These are phyloP conservation scores for Amphiprion clarkii DNA, from an alignment of 2,797 vertebrate species.

Conservation along the genomic window DNA sequence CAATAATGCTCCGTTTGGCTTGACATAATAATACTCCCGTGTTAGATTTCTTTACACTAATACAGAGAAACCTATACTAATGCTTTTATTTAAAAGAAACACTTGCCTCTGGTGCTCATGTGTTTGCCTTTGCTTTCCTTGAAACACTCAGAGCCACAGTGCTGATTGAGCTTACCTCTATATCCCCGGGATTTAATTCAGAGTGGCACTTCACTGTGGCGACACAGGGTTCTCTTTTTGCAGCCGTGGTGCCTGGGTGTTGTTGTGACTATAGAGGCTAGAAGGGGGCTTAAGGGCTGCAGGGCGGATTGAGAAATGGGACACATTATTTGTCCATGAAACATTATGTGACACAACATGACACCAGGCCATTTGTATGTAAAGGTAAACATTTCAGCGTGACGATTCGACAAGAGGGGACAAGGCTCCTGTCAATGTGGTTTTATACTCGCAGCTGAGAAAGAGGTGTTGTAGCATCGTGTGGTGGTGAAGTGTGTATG, in stretches of 20 bases:
- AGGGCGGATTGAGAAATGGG: constrained; percentile 76
- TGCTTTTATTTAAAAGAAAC: constrained; percentile 27
- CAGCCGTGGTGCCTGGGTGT: constrained; percentile 53
- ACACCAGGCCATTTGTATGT: constrained; percentile 79
- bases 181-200: constrained; percentile 73
- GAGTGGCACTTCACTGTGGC: constrained; percentile 67
- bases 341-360: constrained; percentile 82
- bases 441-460: constrained; percentile 72
- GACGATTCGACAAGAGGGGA: constrained; percentile 76
- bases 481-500: constrained; percentile 53
- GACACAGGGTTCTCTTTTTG: constrained; percentile 58
- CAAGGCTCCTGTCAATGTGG: constrained; percentile 79
- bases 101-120: constrained; percentile 31
- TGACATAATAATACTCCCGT: constrained; percentile 8
- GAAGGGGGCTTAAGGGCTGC: constrained; percentile 68
- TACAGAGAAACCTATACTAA: constrained; percentile 18
- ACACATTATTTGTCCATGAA: constrained; percentile 82
- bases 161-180: constrained; percentile 54
- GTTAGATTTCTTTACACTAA: constrained; percentile 26
- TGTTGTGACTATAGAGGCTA: constrained; percentile 61
- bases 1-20: constrained; percentile 4
- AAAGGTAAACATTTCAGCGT: constrained; percentile 83
- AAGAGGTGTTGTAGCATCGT: constrained; percentile 68
- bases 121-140: constrained; percentile 23
- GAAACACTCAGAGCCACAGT: constrained; percentile 31